phyloP scores from a whole-genome alignment of 1,140 invertebrate genomes.

The Lasaia peninsularis region DNA sequence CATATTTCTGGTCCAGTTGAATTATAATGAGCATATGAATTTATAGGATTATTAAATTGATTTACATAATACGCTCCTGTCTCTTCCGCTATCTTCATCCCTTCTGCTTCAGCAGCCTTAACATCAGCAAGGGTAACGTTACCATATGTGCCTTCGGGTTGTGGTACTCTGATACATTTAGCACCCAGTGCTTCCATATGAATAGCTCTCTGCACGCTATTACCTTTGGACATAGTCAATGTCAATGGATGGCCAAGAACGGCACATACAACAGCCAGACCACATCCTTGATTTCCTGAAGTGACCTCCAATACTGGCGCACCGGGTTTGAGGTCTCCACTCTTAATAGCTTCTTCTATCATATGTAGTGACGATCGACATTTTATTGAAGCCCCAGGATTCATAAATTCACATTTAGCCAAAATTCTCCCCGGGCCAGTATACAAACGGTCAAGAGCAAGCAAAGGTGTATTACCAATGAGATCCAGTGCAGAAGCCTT shows the following conservation, averaged over 20 bases:
- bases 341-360: constrained; percentile 46
- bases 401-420: constrained; percentile 69
- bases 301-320: constrained; percentile 57
- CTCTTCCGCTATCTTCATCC: constrained; percentile 42
- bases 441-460: constrained; percentile 57
- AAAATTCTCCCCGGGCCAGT: constrained; percentile 56
- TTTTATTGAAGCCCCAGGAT: constrained; percentile 65
- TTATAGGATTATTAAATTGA: constrained; percentile 55
- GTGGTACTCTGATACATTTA: constrained; percentile 56
- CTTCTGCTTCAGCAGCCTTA: constrained; percentile 48
- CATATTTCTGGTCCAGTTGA: constrained; percentile 66
- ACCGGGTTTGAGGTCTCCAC: constrained; percentile 48
- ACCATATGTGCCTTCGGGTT: constrained; percentile 64
- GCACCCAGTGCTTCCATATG: constrained; percentile 68
- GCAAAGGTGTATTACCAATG: constrained; percentile 62
- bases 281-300: constrained; percentile 65
- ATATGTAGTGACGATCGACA: constrained; percentile 58
- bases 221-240: constrained; percentile 60
- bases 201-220: constrained; percentile 58
- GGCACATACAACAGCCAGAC: constrained; percentile 61
- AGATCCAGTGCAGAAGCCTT: constrained; percentile 59
- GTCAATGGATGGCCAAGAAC: constrained; percentile 59
- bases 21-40: constrained; percentile 49
- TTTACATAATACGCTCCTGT: constrained; percentile 60
- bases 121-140: constrained; percentile 62